Percentiles rank a stretch among this genome's conserved stretches.
These are phyloP conservation scores for Phaethornis superciliosus DNA, from an alignment of 2,113 vertebrate species.

Conservation along the genomic window DNA sequence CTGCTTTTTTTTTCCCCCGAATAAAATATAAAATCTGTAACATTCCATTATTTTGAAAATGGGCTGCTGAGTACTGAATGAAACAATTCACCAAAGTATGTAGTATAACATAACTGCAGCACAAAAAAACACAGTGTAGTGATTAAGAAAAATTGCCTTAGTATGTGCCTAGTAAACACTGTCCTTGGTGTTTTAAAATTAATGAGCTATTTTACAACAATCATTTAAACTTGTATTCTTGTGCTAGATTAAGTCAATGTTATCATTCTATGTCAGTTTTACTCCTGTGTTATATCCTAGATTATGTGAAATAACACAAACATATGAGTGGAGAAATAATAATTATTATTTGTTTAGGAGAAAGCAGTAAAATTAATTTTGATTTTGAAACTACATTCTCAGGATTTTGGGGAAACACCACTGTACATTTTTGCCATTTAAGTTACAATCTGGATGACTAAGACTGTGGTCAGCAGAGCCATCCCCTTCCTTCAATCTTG, in stretches of 20 bases:
- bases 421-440: not conserved
- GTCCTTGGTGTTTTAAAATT: not conserved
- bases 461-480: not conserved
- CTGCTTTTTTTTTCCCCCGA: not conserved
- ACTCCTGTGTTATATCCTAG: not conserved
- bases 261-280: not conserved
- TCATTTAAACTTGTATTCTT: not conserved
- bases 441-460: not conserved
- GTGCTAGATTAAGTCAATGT: not conserved
- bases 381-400: not conserved
- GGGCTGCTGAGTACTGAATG: not conserved
- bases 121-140: not conserved
- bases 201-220: not conserved
- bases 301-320: not conserved
- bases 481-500: not conserved
- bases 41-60: not conserved
- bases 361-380: not conserved
- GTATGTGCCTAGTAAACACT: not conserved
- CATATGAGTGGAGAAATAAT: not conserved
- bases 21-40: not conserved
- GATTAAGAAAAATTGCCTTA: not conserved
- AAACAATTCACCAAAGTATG: not conserved
- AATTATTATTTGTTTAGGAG: not conserved
- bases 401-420: not conserved
- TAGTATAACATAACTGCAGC: not conserved